A percentile compares a stretch with the other conserved stretches of the same genome.
Evolutionary conservation across 2,797 vertebrate species (phyloP).

Genomic region (Thamnophis elegans): DNA sequence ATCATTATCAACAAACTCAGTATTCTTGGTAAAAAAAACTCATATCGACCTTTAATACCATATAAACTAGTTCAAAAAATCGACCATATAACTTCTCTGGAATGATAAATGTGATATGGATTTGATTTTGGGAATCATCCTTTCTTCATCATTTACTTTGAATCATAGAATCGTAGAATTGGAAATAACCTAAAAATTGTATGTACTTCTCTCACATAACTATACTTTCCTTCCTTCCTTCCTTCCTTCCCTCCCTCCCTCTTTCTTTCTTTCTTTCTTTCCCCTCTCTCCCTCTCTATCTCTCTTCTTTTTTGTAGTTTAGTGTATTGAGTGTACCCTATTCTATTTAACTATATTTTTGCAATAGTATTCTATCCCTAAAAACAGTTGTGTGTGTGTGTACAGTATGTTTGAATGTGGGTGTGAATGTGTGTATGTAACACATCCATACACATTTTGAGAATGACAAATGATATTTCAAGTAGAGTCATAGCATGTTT

Average conservation of each 20-base stretch:
- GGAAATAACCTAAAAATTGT: background rate
- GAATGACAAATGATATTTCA: background rate
- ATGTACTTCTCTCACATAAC: background rate
- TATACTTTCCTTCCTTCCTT: background rate
- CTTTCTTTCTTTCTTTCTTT: no score
- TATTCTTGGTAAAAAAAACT: background rate
- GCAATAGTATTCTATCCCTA: background rate
- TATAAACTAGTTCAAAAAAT: background rate
- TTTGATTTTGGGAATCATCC: background rate
- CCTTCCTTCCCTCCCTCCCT: no score
- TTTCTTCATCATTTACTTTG: background rate
- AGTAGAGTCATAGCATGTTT: background rate
- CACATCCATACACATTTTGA: background rate
- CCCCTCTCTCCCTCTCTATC: rapidly evolving
- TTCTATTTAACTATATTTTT: background rate
- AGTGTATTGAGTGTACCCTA: background rate
- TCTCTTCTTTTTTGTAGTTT: background rate
- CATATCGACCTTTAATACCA: background rate
- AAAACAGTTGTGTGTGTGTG: background rate
- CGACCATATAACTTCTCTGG: background rate
- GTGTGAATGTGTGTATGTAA: background rate
- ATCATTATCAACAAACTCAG: background rate
- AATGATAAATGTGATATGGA: background rate
- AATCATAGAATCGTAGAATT: background rate
- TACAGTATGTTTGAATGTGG: background rate